Conservation (phyloP, 2,797 vertebrate genomes). For the Melanotaenia trifasciata region DNA sequence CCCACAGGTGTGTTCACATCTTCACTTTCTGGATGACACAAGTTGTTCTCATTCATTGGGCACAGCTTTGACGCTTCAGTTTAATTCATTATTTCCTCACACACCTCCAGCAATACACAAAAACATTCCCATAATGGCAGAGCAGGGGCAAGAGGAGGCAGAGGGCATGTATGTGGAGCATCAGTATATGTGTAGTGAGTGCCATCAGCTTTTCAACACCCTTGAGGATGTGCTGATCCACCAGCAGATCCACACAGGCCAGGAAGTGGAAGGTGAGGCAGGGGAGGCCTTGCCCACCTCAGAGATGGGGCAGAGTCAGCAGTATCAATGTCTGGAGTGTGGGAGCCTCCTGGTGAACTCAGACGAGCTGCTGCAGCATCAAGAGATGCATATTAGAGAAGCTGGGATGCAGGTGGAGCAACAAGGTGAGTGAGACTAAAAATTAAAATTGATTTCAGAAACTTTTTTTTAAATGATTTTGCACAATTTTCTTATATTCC, state of each 20-base stretch:
- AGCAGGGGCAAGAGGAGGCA: slow-evolving; percentile 82
- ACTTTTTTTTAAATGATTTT: background rate
- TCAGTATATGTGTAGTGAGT: slow-evolving; percentile 95
- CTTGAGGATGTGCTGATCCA: slow-evolving; percentile 92
- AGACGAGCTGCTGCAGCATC: slow-evolving; percentile 90
- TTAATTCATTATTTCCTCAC: background rate
- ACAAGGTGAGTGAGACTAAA: slow-evolving; percentile 67
- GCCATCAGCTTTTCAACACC: slow-evolving; percentile 89
- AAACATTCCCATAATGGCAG: slow-evolving; percentile 72
- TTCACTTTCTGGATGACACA: slow-evolving; percentile 15
- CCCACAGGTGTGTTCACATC: slow-evolving; percentile 34
- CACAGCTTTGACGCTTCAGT: slow-evolving; percentile 7
- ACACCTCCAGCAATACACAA: background rate
- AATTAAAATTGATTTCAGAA: background rate
- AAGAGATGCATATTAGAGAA: slow-evolving; percentile 91
- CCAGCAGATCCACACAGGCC: slow-evolving; percentile 88
- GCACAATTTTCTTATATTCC: background rate
- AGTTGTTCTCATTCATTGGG: slow-evolving; percentile 9
- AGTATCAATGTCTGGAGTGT: slow-evolving; percentile 94
- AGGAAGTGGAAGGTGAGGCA: slow-evolving; percentile 73
- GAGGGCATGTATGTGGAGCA: slow-evolving; percentile 88
- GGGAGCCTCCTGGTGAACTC: slow-evolving; percentile 88
- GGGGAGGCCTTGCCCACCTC: slow-evolving; percentile 55
- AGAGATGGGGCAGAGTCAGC: slow-evolving; percentile 83
- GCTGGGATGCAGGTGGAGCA: slow-evolving; percentile 80